Percentiles rank a stretch among this genome's conserved stretches.
These are phyloP conservation scores for Theonella swinhoei DNA, from an alignment of 37 sponge, comb jelly and placozoan species.

Conservation along the genomic window DNA sequence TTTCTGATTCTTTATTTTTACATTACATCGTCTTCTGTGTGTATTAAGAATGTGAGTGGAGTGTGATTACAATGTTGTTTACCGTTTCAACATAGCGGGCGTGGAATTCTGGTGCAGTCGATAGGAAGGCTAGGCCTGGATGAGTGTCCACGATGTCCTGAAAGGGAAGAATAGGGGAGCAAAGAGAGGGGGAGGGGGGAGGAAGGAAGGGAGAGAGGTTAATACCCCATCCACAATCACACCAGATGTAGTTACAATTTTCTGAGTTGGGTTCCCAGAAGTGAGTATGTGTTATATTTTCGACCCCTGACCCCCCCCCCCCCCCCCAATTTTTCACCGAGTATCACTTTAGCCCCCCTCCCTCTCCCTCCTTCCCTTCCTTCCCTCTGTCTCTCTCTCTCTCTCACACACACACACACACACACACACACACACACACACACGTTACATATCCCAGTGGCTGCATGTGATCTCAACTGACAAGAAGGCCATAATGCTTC, in stretches of 20 bases:
- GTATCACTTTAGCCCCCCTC: not conserved
- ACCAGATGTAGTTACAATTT: not conserved
- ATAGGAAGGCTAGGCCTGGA: constrained; percentile 91
- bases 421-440: too few relatives aligned
- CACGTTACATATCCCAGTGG: too few relatives aligned
- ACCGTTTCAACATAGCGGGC: constrained; percentile 96
- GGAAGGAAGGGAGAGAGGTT: constrained; percentile 15
- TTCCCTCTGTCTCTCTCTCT: too few relatives aligned
- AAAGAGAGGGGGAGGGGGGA: constrained; percentile 22
- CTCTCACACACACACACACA: too few relatives aligned
- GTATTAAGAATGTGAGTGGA: not conserved
- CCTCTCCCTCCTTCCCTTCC: too few relatives aligned
- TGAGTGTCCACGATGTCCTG: constrained; percentile 97
- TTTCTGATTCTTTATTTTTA: too few relatives aligned
- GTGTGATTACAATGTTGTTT: constrained; percentile 49
- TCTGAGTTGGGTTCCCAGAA: too few relatives aligned
- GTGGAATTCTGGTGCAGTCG: constrained; percentile 94
- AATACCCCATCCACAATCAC: not conserved
- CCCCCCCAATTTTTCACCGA: too few relatives aligned
- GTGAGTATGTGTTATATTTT: too few relatives aligned
- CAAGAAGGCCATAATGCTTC: too few relatives aligned
- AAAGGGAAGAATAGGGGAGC: constrained; percentile 6
- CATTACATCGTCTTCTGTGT: not conserved
- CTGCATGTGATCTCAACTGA: too few relatives aligned
- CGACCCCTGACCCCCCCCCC: too few relatives aligned